A percentile compares a stretch with the other conserved stretches of the same genome.
Conservation (phyloP, 1,140 invertebrate species). For the Eriocheir sinensis region DNA sequence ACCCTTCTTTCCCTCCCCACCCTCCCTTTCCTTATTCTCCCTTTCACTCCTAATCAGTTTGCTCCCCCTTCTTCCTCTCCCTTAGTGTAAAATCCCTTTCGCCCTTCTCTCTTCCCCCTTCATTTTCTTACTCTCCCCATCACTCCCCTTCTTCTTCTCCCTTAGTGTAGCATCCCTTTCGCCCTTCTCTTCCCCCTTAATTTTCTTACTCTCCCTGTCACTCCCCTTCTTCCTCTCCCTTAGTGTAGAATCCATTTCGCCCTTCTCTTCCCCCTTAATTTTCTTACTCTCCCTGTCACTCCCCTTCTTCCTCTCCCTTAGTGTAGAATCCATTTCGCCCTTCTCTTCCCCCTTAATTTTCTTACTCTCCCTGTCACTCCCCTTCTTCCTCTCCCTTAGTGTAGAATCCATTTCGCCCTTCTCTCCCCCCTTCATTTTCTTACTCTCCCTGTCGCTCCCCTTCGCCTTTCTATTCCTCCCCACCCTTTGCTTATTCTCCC, state of each 20-base stretch:
- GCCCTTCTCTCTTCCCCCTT: not conserved
- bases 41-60: not conserved
- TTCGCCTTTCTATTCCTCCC: not conserved
- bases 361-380: not conserved
- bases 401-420: not conserved
- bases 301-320: not conserved
- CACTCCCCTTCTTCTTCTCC: too few relatives aligned
- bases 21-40: not conserved
- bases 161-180: not conserved
- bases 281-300: not conserved
- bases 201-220: not conserved
- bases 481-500: too few relatives aligned
- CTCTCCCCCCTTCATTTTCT: not conserved
- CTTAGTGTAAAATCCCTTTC: not conserved
- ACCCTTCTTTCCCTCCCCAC: not conserved
- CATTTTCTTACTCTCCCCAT: not conserved
- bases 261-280: not conserved
- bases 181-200: not conserved
- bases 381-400: not conserved
- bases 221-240: not conserved
- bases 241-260: too few relatives aligned
- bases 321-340: not conserved
- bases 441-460: not conserved
- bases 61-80: not conserved
- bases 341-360: not conserved